Base-by-base conservation (phyloP, 2,888 invertebrate genomes). In the Oscheius sp. region DNA sequence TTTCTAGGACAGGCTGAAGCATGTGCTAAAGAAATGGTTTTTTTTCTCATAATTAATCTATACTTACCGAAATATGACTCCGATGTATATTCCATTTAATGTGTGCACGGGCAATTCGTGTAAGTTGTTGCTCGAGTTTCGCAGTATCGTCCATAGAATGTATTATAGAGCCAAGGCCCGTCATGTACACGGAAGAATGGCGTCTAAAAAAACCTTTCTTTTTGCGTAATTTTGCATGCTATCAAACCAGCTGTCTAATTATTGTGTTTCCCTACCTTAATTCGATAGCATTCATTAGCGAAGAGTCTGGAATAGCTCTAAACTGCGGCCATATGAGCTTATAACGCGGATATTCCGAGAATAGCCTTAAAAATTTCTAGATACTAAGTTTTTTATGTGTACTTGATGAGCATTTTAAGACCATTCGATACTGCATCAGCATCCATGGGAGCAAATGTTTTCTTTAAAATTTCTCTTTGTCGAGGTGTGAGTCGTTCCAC, bases 241-340 rank as follows among this genome's bases (percentile, higher is more conserved):
- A 7, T 6, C 45, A 13, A 9, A 16, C 27, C 13, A 13, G 55
- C 6, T 29, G 43, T 35, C n/a, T 61, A 5, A 7, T 61, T 43
- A 23, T 13, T 18, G 7, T 49, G 16, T 13, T 18, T 7, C 13
- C 7, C 23, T 55, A 80, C 70, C 82, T 69, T 43, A 87, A 68
- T 61, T 85, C 84, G 16, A 79, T 77, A 7, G 87, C 84, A 70
- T 80, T 78, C 85, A 87, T 86, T 45, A 87, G 68, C 12, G 85
- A 78, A 1, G 84, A 84, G 73, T 87, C 87, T 52, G 86, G 86
- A 61, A 87, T 84, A 16, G 81, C 80, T 1, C 84, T 76, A 74
- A 87, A 87, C 72, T 84, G 85, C 1, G 86, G 87, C 86, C 86
- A 87, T 43, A 87, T 85, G 46, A 79, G 74, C 70, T 87, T 87